Conservation (phyloP, 2,113 vertebrate species). For the Lichenostomus cassidix region DNA sequence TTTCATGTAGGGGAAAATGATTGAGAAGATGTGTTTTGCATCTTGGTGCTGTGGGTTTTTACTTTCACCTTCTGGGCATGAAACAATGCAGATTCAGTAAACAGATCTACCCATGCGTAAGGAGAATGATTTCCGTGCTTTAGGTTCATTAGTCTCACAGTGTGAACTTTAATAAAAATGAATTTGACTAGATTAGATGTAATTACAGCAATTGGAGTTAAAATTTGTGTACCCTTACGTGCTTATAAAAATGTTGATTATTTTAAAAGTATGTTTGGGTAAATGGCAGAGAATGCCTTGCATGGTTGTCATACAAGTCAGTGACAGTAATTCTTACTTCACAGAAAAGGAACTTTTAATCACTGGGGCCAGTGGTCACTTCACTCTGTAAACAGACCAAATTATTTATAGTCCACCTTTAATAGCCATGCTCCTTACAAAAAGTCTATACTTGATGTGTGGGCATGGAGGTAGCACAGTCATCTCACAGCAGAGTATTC, state of each 20-base stretch:
- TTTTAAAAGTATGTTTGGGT: not conserved
- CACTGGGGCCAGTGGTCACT: not conserved
- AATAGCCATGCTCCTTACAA: not conserved
- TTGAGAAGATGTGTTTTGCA: not conserved
- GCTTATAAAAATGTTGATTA: not conserved
- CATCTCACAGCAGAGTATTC: not conserved
- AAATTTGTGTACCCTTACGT: conserved; percentile 1
- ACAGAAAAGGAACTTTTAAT: not conserved
- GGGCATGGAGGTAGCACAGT: not conserved
- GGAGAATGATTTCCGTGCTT: conserved; percentile 31
- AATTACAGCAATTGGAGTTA: conserved; percentile 43
- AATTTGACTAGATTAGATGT: conserved; percentile 28
- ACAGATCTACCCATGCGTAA: not conserved
- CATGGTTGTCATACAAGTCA: not conserved
- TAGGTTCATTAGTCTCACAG: conserved; percentile 54
- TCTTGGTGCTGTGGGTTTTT: not conserved
- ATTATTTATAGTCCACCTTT: not conserved
- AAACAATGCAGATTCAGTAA: conserved; percentile 3
- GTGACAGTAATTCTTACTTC: not conserved
- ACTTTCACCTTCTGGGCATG: not conserved
- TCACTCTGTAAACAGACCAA: not conserved
- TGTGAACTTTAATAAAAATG: conserved; percentile 56
- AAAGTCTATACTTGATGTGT: not conserved
- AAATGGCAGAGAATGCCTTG: not conserved
- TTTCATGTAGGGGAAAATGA: not conserved